Conservation (phyloP, 92 coral and sea anemone species). For the Palythoa grandiflora region DNA sequence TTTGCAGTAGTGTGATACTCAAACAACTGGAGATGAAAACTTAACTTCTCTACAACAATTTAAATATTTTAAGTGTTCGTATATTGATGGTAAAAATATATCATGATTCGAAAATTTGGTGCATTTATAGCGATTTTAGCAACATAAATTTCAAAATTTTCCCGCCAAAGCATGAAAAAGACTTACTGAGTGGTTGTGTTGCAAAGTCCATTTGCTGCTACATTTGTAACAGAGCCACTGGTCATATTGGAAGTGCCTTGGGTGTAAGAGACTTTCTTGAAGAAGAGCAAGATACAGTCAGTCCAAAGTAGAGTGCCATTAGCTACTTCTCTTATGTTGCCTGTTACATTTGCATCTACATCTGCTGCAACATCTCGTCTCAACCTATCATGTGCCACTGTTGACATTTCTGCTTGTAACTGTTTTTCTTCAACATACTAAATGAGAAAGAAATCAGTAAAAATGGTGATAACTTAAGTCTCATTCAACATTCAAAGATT, state of each 20-base stretch:
- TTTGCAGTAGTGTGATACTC: background rate
- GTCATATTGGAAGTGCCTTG: background rate
- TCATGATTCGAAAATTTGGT: too few species aligned
- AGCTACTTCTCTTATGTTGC: background rate
- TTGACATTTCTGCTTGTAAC: background rate
- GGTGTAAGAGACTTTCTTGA: background rate
- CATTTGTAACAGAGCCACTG: background rate
- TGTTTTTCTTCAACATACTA: slow-evolving; percentile 8
- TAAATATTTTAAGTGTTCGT: too few species aligned
- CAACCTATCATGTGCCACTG: slow-evolving; percentile 30
- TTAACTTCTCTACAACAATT: too few species aligned
- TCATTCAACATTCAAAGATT: too few species aligned
- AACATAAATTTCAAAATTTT: background rate
- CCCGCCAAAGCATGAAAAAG: background rate
- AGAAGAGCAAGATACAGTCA: background rate
- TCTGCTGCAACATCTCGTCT: background rate
- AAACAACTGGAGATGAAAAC: too few species aligned
- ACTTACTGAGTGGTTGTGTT: background rate
- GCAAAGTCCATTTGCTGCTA: background rate
- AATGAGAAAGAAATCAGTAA: background rate
- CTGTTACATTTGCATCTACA: background rate
- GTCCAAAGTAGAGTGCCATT: slow-evolving; percentile 25
- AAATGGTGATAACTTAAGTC: too few species aligned
- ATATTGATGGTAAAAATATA: too few species aligned
- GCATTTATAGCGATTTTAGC: too few species aligned